Percentiles rank a stretch among this genome's conserved stretches.
Evolutionary conservation across 1,140 invertebrate genomes (phyloP).

Genomic region (Triops cancriformis): DNA sequence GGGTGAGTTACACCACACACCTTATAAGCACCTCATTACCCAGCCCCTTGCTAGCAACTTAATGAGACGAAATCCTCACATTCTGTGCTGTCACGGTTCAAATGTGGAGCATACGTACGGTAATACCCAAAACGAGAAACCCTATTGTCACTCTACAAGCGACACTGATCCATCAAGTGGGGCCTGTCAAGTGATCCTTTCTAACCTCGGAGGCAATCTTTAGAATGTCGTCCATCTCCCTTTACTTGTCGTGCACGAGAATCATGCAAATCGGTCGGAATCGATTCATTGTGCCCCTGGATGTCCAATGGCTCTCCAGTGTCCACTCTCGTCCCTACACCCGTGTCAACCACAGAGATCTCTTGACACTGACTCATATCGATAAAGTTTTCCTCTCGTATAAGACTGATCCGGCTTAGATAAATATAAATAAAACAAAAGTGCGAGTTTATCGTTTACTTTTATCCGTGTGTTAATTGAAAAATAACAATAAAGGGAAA

Average conservation of each 20-base stretch:
- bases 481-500: no score
- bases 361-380: background rate
- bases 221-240: slow-evolving; percentile 4
- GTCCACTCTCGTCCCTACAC: background rate
- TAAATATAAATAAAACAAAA: no score
- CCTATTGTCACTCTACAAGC: background rate
- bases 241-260: background rate
- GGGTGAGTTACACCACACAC: background rate
- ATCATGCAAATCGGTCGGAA: slow-evolving; percentile 5
- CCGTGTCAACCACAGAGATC: background rate
- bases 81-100: background rate
- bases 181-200: slow-evolving; percentile 3
- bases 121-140: background rate
- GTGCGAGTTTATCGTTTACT: no score
- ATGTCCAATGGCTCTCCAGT: slow-evolving; percentile 11
- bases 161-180: slow-evolving; percentile 4
- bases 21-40: slow-evolving; percentile 10
- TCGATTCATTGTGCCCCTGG: background rate
- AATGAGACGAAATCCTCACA: background rate
- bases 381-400: background rate
- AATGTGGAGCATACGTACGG: background rate
- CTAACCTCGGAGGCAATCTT: slow-evolving; percentile 2
- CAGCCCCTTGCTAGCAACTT: background rate
- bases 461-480: no score
- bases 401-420: background rate